Evolutionary conservation across 2,797 vertebrate genomes (phyloP).

Genomic region (Myotis daubentonii): DNA sequence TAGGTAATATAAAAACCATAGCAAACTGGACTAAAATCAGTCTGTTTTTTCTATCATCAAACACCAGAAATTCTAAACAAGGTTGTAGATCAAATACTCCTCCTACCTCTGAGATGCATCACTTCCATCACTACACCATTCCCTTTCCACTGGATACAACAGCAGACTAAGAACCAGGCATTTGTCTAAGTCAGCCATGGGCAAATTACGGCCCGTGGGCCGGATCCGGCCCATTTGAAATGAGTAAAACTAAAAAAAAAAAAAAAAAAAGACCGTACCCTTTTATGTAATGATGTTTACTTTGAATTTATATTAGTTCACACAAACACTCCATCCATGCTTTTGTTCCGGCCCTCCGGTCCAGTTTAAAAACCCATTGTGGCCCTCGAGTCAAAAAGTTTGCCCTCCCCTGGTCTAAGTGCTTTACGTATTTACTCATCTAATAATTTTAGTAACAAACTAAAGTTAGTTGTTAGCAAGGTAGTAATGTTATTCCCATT

Average conservation of each 20-base stretch:
- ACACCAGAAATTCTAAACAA: neutral
- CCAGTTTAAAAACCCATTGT: no score
- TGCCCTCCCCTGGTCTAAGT: no score
- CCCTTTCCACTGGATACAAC: neutral
- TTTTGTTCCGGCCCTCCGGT: no score
- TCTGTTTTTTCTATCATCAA: neutral
- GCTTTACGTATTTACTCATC: neutral
- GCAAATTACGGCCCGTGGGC: no score
- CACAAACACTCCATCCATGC: no score
- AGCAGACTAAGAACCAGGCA: neutral
- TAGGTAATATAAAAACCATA: neutral
- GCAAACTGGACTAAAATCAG: neutral
- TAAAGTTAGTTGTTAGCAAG: neutral
- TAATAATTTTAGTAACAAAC: neutral
- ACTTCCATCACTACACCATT: neutral
- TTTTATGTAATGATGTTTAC: no score
- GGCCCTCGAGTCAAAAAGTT: no score
- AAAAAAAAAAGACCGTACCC: no score
- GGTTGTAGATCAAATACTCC: neutral
- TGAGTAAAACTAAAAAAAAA: no score
- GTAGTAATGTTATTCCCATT: neutral
- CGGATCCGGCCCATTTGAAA: no score
- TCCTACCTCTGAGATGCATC: neutral
- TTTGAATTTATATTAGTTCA: no score
- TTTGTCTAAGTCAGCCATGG: neutral